A percentile compares a stretch with the other conserved stretches of the same genome.
Conservation (phyloP, 2,888 invertebrate genomes). For the Xanthorhoe spadicearia region DNA sequence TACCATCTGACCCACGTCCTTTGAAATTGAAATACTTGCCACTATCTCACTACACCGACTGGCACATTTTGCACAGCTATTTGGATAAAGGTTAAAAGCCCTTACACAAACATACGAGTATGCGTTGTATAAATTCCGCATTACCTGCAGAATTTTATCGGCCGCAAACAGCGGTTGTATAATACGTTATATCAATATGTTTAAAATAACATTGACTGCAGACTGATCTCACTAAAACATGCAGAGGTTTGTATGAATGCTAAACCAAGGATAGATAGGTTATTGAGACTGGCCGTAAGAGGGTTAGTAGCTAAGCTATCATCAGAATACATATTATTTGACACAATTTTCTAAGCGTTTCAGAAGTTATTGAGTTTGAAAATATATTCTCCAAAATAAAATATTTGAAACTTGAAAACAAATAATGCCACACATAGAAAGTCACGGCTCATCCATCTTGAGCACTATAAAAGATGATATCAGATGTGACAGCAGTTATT, state of each 20-base stretch:
- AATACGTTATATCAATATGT: conserved; percentile 13
- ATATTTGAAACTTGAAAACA: too few relatives aligned
- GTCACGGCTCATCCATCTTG: too few relatives aligned
- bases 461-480: conserved; percentile 23
- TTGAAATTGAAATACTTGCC: not conserved
- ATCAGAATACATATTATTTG: too few relatives aligned
- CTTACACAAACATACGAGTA: conserved; percentile 9
- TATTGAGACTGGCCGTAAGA: too few relatives aligned
- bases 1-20: not conserved
- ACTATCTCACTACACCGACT: not conserved
- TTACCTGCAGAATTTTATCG: conserved; percentile 25
- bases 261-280: too few relatives aligned
- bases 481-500: conserved; percentile 24
- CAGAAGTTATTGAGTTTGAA: too few relatives aligned
- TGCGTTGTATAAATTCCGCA: conserved; percentile 13
- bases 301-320: too few relatives aligned
- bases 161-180: conserved; percentile 3
- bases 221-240: too few relatives aligned
- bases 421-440: too few relatives aligned
- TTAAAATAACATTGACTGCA: not conserved
- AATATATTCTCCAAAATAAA: too few relatives aligned
- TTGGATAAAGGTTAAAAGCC: conserved; percentile 13
- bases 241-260: too few relatives aligned
- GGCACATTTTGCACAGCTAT: conserved; percentile 1
- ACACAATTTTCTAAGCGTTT: too few relatives aligned